Evolutionary conservation across 1,140 invertebrate genomes (phyloP), one percentile per base, ranked within the genome.

Genomic region (Diorhabda carinulata): DNA sequence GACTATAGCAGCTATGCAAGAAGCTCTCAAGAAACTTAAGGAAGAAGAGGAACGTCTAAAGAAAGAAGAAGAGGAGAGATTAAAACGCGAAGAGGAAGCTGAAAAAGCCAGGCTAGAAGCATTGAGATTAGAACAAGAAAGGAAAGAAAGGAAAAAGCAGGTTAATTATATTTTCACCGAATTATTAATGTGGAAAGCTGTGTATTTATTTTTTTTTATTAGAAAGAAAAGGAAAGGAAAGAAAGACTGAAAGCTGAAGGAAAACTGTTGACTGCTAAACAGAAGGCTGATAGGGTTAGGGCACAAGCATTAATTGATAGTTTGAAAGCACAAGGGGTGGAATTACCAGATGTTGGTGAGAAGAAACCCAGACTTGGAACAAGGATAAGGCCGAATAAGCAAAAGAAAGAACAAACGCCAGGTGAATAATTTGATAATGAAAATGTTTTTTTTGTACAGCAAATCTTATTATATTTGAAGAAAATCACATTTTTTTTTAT

Each of bases 181-280:
- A 1, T 25, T 25, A 25, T 25, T 25, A 25, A 25, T 25, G 25
- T 25, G 25, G 25, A 25, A 25, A 25, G 25, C 25, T 25, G 25
- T 25, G 25, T 25, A 25, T 25, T 25, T 25, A 25, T 25, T 25
- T 25, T 4, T 52, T 52, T 52, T 4, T 52, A 52, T 52, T n/a
- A 52, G 47, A 52, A 52, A 52, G 47, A 98, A 84, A 98, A 98
- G 76, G 96, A 98, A 78, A 88, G 91, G 68, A 95, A 93, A 82
- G 94, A 97, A 79, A 86, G 93, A 78, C 82, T 97, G 52, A 98
- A 98, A 81, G 93, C 92, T 41, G 96, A 98, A 85, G 97, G 97
- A 2, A 98, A 97, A 84, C 83, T 97, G 41, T 81, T 98, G 45
- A 97, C 95, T 4, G 87, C 92, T 1, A 97, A 97, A 82, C 95